Base-by-base conservation (phyloP, 2,797 vertebrate genomes). In the Agapornis canus region DNA sequence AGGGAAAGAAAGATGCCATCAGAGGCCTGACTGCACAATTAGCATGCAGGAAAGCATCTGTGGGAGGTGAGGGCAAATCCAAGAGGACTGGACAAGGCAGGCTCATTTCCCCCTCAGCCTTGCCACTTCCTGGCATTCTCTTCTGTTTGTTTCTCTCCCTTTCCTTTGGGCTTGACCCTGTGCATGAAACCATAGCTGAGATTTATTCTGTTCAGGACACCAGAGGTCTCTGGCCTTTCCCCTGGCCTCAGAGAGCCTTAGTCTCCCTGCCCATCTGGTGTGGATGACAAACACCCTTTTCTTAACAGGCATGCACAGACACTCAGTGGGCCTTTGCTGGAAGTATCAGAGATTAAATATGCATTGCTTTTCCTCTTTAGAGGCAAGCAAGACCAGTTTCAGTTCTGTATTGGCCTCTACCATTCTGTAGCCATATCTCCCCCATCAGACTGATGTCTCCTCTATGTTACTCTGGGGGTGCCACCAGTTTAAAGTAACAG, bases 41-140 rank as follows among this genome's bases (percentile, higher is more conserved):
- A 70, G n/a, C 51, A 2, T 5, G 32, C 91, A 90, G 86, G 83
- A 73, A 94, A 83, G 77, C 0, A 0, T 19, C 1, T 64, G 82
- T 52, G 80, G 83, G 89, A 94, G 89, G 69, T 5, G 12, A 95
- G 83, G 69, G 91, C 89, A 89, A 89, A 75, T 60, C 81, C 81
- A 86, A 60, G 73, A 70, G 86, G 64, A 51, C 77, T 83, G 81
- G 69, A 89, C 65, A 57, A 93, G 83, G 69, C 91, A 83, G 70
- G 82, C 81, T 91, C 84, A 72, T 87, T 94, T 96, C 79, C 95
- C 95, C 63, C 64, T 54, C 63, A 61, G 82, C 79, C 87, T 95
- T 92, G 93, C 87, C 87, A 64, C 91, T 96, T 95, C 94, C 95
- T 96, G 93, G 52, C 78, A 95, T 95, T 94, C 89, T 94, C 57